These are phyloP conservation scores for Halichoerus grypus DNA, from an alignment of 2,113 vertebrate genomes.

Conservation along the genomic window DNA sequence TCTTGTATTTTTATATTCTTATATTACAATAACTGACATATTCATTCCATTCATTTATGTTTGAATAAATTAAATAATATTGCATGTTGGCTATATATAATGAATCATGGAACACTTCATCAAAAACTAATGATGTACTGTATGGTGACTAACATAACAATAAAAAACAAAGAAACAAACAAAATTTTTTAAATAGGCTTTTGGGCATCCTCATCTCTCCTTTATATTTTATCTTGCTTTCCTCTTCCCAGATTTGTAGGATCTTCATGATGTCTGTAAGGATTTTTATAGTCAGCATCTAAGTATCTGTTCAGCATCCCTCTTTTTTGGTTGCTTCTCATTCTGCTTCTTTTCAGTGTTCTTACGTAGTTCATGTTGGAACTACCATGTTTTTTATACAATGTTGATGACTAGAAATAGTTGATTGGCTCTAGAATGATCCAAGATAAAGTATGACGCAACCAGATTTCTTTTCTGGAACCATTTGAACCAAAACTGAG, in stretches of 20 bases:
- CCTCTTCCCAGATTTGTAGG: neutral
- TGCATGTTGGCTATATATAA: neutral
- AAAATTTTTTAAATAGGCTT: neutral
- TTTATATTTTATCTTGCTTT: neutral
- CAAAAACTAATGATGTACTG: no score
- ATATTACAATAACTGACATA: neutral
- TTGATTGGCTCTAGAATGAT: neutral
- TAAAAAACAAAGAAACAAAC: no score
- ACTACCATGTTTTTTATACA: neutral
- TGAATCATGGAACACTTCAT: no score
- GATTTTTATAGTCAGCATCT: neutral
- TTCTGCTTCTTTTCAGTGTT: neutral
- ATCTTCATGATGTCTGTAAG: neutral
- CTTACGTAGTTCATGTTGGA: neutral
- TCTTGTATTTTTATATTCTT: neutral
- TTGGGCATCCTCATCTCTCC: neutral
- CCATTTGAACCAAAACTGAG: neutral
- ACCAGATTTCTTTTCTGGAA: neutral
- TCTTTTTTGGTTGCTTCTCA: neutral
- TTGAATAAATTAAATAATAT: neutral
- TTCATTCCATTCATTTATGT: neutral
- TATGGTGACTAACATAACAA: no score
- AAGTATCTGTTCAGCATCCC: neutral
- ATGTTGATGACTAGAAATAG: neutral
- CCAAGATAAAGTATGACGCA: neutral